Conservation (phyloP, 92 coral and sea anemone species). For the Umimayanthus kanabou region DNA sequence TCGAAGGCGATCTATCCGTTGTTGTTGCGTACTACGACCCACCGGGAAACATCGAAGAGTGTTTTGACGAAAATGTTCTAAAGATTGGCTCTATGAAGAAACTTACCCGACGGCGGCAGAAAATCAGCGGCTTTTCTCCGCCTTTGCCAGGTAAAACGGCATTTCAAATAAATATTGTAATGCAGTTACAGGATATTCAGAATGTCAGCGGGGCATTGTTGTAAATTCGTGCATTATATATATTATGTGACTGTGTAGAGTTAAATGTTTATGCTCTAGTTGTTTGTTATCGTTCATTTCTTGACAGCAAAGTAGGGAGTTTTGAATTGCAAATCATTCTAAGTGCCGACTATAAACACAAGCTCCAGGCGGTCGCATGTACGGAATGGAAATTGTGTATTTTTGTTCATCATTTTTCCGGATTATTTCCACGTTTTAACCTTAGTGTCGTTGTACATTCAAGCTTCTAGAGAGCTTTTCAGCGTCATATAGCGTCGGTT, state of each 20-base stretch:
- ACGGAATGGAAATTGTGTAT: background rate
- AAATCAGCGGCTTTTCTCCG: slow-evolving; percentile 60
- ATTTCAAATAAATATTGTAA: background rate
- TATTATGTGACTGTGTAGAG: background rate
- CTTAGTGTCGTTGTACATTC: background rate
- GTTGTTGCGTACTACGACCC: slow-evolving; percentile 98
- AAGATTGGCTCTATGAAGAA: slow-evolving; percentile 64
- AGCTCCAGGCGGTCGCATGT: background rate
- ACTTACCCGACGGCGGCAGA: slow-evolving; percentile 50
- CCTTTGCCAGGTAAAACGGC: slow-evolving; percentile 74
- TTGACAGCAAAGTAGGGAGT: background rate
- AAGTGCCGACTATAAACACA: background rate
- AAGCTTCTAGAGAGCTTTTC: background rate
- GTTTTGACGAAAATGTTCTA: slow-evolving; percentile 78
- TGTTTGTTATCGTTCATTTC: background rate
- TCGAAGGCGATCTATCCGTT: slow-evolving; percentile 79
- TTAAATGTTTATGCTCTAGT: background rate
- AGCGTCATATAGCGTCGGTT: background rate
- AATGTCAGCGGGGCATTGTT: background rate
- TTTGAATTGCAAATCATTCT: slow-evolving; percentile 3
- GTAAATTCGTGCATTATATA: background rate
- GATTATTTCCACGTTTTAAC: background rate
- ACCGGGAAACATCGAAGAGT: slow-evolving; percentile 95
- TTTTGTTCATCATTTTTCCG: background rate
- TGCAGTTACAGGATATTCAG: background rate